Evolutionary conservation across 1,140 invertebrate species (phyloP).

Genomic region (Papilio aristodemus): DNA sequence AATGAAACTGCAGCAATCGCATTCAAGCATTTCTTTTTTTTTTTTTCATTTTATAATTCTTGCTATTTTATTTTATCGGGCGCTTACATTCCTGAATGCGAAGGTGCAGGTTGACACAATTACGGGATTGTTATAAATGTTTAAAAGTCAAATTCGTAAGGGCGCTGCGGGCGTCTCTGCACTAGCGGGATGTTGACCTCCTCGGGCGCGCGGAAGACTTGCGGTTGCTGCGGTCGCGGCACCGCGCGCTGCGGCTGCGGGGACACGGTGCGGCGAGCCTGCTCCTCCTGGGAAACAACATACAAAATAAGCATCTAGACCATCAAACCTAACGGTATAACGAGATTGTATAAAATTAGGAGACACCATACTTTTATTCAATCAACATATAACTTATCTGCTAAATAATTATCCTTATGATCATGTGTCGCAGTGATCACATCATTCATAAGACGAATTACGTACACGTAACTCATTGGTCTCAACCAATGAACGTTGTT

Average conservation of each 20-base stretch:
- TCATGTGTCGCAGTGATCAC: too few species aligned
- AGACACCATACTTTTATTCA: too few species aligned
- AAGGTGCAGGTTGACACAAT: neutral
- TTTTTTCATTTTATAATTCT: neutral
- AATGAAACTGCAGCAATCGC: neutral
- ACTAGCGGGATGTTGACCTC: conserved; percentile 92
- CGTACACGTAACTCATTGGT: too few species aligned
- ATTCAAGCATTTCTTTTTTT: neutral
- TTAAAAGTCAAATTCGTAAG: conserved; percentile 60
- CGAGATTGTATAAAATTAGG: too few species aligned
- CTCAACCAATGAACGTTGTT: too few species aligned
- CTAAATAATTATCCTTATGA: too few species aligned
- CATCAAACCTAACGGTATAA: too few species aligned
- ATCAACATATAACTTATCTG: too few species aligned
- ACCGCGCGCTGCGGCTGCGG: conserved; percentile 56
- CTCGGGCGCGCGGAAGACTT: conserved; percentile 91
- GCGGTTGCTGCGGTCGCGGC: conserved; percentile 71
- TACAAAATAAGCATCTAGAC: too few species aligned
- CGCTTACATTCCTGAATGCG: neutral
- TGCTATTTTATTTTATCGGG: conserved; percentile 4
- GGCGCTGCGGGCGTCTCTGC: conserved; percentile 82
- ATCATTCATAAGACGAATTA: too few species aligned
- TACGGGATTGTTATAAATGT: neutral
- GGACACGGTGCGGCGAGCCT: conserved; percentile 49
- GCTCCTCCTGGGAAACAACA: conserved; percentile 50